Conservation (phyloP, 2,797 vertebrate species). For the Typhlichthys eigenmanni region DNA sequence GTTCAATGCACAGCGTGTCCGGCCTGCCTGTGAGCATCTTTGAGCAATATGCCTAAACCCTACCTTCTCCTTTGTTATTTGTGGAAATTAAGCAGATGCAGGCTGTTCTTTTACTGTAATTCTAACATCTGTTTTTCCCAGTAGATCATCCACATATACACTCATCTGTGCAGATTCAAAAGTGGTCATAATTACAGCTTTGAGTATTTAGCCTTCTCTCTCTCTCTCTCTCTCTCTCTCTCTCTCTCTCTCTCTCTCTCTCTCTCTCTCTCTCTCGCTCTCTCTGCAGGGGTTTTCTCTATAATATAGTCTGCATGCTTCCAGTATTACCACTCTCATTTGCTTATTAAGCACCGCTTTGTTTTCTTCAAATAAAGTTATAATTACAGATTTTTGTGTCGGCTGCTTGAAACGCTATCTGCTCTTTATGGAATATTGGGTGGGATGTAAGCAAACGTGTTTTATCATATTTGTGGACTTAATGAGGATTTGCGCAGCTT, state of each 20-base stretch:
- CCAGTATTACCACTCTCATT: slow-evolving; percentile 80
- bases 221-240: too few relatives aligned
- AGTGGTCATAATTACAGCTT: slow-evolving; percentile 80
- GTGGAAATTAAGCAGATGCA: too few relatives aligned
- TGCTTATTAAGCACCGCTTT: slow-evolving; percentile 81
- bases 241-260: neutral
- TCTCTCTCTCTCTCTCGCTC: slow-evolving; percentile 19
- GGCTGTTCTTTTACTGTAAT: too few relatives aligned
- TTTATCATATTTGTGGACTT: slow-evolving; percentile 75
- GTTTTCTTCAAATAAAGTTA: slow-evolving; percentile 84
- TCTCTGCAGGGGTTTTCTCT: slow-evolving; percentile 65
- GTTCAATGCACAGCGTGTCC: too few relatives aligned
- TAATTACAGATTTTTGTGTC: slow-evolving; percentile 80
- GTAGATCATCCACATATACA: slow-evolving; percentile 63
- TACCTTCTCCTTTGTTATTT: too few relatives aligned
- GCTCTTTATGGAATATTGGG: slow-evolving; percentile 72
- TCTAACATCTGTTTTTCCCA: neutral
- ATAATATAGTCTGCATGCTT: slow-evolving; percentile 77
- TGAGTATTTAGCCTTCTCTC: slow-evolving; percentile 49
- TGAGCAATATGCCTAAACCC: too few relatives aligned
- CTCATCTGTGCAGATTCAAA: slow-evolving; percentile 65
- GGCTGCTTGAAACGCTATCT: slow-evolving; percentile 76
- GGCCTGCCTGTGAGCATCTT: too few relatives aligned
- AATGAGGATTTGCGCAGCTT: slow-evolving; percentile 77
- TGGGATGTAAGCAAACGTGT: slow-evolving; percentile 67